Base-by-base conservation (phyloP, 1,140 invertebrate species). In the Bombus consobrinus region DNA sequence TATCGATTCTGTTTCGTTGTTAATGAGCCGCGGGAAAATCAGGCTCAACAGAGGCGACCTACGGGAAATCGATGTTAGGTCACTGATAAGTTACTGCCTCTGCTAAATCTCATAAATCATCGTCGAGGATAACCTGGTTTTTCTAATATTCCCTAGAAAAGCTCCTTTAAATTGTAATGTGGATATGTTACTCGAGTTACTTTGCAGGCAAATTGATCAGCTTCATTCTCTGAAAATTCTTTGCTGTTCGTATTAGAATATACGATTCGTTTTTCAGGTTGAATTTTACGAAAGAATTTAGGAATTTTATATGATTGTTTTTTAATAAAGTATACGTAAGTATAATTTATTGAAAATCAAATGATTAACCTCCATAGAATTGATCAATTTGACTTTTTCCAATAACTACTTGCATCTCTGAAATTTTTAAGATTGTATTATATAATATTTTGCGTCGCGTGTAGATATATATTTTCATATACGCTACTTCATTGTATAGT, bases 61-160 rank as follows among this genome's bases (percentile, higher is more conserved):
- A 66, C n/a, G n/a, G n/a, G 32, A 68, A 68, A 68, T 68, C 66
- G 66, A 68, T 68, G 66, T 10, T 34, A 32, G 66, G 66, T 68
- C 66, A 68, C 34, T 22, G 66, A 68, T 68, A 68, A 68, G 6
- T 37, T 66, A 10, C n/a, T 32, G n/a, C 64, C 47, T n/a, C 2
- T 15, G 64, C 64, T 66, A 66, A 66, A 66, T 66, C 64, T 66
- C 64, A 66, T 34, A 15, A 15, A 66, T 68, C 66, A 68, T 34
- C 32, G 32, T 9, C 66, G 32, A 9, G 18, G 6, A 22, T 68
- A 68, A 25, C 32, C 32, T 22, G 66, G 3, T 68, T 68, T 34
- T 13, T 34, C 28, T 68, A 37, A 18, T 25, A n/a, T 62, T 62
- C n/a, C n/a, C n/a, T 66, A 15, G 13, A 15, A 32, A 13, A 66